Percentiles rank a stretch among this genome's conserved stretches.
Conservation (phyloP, 1,140 invertebrate species). For the Panagrolaimus sp. region DNA sequence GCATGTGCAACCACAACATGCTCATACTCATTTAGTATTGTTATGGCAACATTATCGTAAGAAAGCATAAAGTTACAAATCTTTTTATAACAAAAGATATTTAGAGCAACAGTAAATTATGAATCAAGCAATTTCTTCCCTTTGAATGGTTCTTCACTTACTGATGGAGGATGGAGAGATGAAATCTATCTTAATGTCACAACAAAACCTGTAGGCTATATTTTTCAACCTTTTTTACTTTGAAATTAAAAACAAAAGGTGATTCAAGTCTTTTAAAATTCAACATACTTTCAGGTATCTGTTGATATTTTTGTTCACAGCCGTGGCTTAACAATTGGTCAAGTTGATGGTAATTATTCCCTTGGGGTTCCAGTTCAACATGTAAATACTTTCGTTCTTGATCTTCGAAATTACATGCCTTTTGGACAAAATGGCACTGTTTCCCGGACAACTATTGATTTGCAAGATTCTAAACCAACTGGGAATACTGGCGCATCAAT, state of each 20-base stretch:
- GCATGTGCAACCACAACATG: too few species aligned
- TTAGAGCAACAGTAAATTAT: slow-evolving; percentile 7
- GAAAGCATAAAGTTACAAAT: too few species aligned
- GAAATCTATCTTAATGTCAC: neutral
- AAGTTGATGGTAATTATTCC: neutral
- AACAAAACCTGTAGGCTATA: neutral
- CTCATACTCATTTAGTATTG: too few species aligned
- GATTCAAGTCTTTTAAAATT: neutral
- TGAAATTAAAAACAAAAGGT: too few species aligned
- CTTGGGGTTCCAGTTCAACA: neutral
- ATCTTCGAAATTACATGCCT: neutral
- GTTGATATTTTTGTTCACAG: slow-evolving; percentile 16
- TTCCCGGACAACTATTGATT: neutral
- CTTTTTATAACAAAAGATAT: too few species aligned
- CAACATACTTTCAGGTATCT: neutral
- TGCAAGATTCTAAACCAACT: neutral
- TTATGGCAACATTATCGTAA: too few species aligned
- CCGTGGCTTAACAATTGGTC: neutral
- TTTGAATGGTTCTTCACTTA: neutral
- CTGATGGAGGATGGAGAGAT: neutral
- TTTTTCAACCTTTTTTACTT: neutral
- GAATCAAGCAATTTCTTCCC: slow-evolving; percentile 1
- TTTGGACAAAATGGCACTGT: neutral
- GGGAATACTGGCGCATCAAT: neutral
- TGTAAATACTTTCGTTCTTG: slow-evolving; percentile 7